Evolutionary conservation across 2,797 vertebrate species (phyloP).

Genomic region (Calcarius lapponicus): DNA sequence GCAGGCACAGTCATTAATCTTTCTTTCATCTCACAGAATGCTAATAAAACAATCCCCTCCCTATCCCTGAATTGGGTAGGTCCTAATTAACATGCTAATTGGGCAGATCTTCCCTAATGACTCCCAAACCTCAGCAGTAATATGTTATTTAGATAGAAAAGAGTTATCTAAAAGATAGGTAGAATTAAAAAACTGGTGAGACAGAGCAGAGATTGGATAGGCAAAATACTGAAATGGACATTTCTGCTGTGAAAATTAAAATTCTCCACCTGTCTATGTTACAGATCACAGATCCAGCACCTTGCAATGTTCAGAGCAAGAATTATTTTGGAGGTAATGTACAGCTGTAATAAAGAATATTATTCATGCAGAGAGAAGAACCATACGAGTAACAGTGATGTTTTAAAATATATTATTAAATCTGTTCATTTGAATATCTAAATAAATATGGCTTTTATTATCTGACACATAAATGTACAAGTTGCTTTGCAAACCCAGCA

Average conservation of each 20-base stretch:
- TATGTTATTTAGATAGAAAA: constrained; percentile 61
- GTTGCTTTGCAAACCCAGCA: constrained; percentile 9
- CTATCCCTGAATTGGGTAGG: constrained; percentile 20
- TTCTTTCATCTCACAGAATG: constrained; percentile 55
- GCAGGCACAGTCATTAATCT: constrained; percentile 53
- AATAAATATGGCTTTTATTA: constrained; percentile 35
- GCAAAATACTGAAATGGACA: background rate
- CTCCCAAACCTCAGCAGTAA: constrained; percentile 58
- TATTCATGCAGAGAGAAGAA: background rate
- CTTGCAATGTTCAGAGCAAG: background rate
- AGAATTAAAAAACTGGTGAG: constrained; percentile 3
- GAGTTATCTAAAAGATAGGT: constrained; percentile 41
- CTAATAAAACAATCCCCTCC: constrained; percentile 62
- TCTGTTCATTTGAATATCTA: constrained; percentile 23
- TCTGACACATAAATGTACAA: background rate
- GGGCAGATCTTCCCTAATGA: constrained; percentile 60
- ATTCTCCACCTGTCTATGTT: background rate
- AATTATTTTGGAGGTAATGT: background rate
- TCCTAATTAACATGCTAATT: constrained; percentile 69
- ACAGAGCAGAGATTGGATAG: background rate
- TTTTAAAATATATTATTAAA: constrained; percentile 25
- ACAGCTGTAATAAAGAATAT: background rate
- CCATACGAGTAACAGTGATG: background rate
- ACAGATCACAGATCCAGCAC: background rate
- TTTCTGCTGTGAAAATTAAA: background rate